These are phyloP conservation scores for Ooceraea biroi DNA, from an alignment of 1,140 invertebrate genomes.

Conservation along the genomic window DNA sequence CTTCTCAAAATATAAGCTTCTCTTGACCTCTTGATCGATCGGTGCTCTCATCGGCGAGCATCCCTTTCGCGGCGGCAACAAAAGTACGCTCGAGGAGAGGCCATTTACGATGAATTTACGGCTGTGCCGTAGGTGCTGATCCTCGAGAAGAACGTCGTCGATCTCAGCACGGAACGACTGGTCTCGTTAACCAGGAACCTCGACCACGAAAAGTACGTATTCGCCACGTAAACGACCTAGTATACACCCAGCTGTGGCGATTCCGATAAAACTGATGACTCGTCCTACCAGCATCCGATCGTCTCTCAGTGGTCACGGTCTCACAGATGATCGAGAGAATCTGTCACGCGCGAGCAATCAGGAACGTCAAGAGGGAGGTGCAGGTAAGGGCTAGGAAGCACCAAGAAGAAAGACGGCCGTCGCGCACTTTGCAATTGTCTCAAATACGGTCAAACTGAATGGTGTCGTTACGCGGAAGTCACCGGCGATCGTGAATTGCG, in stretches of 20 bases:
- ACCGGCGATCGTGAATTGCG: constrained; percentile 32
- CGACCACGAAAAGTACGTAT: constrained; percentile 61
- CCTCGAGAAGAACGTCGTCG: constrained; percentile 57
- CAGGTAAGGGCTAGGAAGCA: background rate
- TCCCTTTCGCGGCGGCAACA: constrained; percentile 1
- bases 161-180: constrained; percentile 57
- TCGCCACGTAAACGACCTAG: constrained; percentile 56
- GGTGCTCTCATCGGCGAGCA: constrained; percentile 35
- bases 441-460: constrained; percentile 1
- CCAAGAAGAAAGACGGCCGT: background rate
- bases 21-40: constrained; percentile 29
- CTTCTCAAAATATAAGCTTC: no score
- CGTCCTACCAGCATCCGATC: constrained; percentile 43
- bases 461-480: constrained; percentile 12
- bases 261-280: constrained; percentile 68
- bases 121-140: constrained; percentile 56
- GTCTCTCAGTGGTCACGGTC: constrained; percentile 39
- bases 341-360: constrained; percentile 42
- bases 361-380: constrained; percentile 11
- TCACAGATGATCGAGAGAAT: constrained; percentile 47
- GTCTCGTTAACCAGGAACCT: constrained; percentile 62
- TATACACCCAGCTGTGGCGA: constrained; percentile 42
- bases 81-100: constrained; percentile 11
- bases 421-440: background rate
- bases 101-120: constrained; percentile 48